phyloP scores from a whole-genome alignment of 2,113 vertebrate species.

The Sinocyclocheilus rhinocerous region DNA sequence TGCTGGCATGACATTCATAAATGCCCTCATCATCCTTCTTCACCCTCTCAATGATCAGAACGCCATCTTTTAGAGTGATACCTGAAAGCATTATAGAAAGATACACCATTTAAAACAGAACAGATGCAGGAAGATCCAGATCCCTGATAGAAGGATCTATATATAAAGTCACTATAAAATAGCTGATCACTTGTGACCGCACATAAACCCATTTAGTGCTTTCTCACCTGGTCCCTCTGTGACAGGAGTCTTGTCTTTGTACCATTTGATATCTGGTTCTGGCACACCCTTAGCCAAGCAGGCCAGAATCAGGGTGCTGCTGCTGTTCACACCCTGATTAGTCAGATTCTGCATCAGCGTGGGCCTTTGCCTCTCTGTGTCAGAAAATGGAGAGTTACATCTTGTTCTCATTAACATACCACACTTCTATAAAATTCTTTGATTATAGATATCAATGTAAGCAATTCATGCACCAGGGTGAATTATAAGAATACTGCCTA shows the following conservation, averaged over 20 bases:
- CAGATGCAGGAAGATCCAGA: constrained; percentile 64
- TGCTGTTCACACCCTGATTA: constrained; percentile 84
- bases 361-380: constrained; percentile 75
- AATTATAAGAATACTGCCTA: not conserved
- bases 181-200: constrained; percentile 61
- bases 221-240: constrained; percentile 80
- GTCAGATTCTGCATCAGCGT: constrained; percentile 84
- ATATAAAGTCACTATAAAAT: not conserved
- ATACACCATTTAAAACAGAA: not conserved
- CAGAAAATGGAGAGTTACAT: constrained; percentile 4
- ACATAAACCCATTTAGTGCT: not conserved
- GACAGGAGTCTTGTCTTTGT: constrained; percentile 80
- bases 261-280: constrained; percentile 78
- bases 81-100: constrained; percentile 61
- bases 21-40: constrained; percentile 90
- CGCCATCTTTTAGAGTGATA: constrained; percentile 78
- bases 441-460: not conserved
- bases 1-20: constrained; percentile 84
- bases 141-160: constrained; percentile 59
- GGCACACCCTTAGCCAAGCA: constrained; percentile 82
- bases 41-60: constrained; percentile 84
- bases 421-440: not conserved
- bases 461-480: not conserved
- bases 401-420: not conserved
- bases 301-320: constrained; percentile 81